These are phyloP conservation scores for Bemisia tabaci DNA, from an alignment of 1,140 invertebrate species.

Conservation along the genomic window DNA sequence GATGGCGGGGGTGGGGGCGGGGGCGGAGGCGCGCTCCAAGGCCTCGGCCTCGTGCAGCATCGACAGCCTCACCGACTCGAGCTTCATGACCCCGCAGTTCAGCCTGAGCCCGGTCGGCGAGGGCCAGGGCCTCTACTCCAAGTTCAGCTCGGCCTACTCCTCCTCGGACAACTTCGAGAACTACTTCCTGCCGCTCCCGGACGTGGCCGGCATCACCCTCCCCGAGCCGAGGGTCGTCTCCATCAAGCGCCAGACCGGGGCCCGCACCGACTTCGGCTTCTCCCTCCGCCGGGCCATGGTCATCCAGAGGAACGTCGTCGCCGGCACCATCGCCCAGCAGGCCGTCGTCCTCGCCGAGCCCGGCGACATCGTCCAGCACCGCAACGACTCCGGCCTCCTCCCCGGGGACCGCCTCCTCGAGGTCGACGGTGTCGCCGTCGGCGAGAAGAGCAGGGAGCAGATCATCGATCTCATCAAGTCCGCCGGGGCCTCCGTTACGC, in stretches of 20 bases:
- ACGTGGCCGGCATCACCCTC: constrained; percentile 53
- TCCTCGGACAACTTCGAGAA: constrained; percentile 38
- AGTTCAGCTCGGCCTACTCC: constrained; percentile 1
- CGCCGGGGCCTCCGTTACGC: constrained; percentile 61
- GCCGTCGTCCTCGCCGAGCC: constrained; percentile 87
- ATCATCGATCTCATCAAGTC: constrained; percentile 86
- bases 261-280: constrained; percentile 87
- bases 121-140: constrained; percentile 55
- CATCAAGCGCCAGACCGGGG: constrained; percentile 65
- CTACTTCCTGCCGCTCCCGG: constrained; percentile 59
- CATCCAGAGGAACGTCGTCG: constrained; percentile 35
- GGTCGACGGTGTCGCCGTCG: constrained; percentile 75
- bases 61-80: constrained; percentile 65
- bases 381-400: constrained; percentile 67
- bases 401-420: constrained; percentile 86
- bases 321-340: constrained; percentile 29
- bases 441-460: constrained; percentile 73
- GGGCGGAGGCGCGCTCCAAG: constrained; percentile 28
- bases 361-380: constrained; percentile 52
- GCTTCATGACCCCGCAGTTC: constrained; percentile 69
- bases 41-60: constrained; percentile 60
- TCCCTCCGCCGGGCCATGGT: constrained; percentile 76
- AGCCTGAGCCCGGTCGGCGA: constrained; percentile 66
- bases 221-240: constrained; percentile 60
- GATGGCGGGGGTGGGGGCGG: constrained; percentile 26